Conservation (phyloP, 23 tunicate species). For the Phallusia fumigata region DNA sequence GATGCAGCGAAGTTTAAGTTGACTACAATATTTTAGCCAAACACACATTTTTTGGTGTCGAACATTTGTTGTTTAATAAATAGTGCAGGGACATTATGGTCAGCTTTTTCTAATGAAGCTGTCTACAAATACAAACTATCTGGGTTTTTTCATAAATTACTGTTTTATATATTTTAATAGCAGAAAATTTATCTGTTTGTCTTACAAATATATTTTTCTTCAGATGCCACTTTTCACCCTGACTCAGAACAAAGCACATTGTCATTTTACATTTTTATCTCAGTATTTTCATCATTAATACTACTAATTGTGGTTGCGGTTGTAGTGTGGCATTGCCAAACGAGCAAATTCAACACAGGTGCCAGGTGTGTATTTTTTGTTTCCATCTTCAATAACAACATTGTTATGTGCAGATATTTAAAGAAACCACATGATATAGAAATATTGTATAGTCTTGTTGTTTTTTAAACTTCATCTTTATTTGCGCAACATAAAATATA, state of each 20-base stretch:
- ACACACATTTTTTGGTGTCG: no score
- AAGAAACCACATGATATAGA: no score
- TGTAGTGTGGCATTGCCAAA: constrained; percentile 51
- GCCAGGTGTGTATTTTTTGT: not conserved
- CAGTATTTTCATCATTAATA: constrained; percentile 52
- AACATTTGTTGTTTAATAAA: no score
- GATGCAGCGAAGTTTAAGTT: no score
- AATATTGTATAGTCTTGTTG: no score
- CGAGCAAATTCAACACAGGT: constrained; percentile 25
- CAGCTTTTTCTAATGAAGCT: no score
- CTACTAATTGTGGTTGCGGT: constrained; percentile 44
- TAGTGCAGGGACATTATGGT: no score
- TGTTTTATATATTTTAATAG: constrained; percentile 15
- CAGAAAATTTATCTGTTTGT: not conserved
- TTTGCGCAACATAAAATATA: no score
- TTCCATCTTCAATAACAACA: not conserved
- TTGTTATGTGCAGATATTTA: no score
- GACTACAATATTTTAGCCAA: no score
- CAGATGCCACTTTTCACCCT: not conserved
- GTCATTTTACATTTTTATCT: constrained; percentile 79
- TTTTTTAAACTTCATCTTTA: no score
- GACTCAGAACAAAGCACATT: constrained; percentile 50
- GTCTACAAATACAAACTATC: no score
- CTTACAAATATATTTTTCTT: not conserved
- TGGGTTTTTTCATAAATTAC: not conserved